These are phyloP conservation scores for Hyperopisus bebe DNA, from an alignment of 2,113 vertebrate genomes.

Conservation along the genomic window DNA sequence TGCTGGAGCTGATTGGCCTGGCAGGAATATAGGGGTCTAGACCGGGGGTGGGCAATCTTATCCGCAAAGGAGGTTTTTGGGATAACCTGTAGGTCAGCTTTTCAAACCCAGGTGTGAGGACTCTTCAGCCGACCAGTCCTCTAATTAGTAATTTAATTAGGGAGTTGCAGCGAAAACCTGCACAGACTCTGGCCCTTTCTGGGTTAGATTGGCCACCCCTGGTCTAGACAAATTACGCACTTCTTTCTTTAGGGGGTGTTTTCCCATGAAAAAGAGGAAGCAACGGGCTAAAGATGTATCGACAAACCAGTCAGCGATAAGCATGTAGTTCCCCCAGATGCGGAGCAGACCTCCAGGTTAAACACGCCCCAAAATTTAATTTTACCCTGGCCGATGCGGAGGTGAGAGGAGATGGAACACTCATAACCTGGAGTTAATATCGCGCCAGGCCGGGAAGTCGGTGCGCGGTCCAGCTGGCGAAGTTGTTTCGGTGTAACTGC, in stretches of 20 bases:
- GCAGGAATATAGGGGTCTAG: not conserved
- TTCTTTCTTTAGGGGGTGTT: not conserved
- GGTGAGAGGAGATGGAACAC: not conserved
- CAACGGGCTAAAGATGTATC: not conserved
- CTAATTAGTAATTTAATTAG: not conserved
- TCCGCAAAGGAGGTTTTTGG: not conserved
- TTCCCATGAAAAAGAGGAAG: not conserved
- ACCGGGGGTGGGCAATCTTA: not conserved
- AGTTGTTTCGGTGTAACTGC: no score
- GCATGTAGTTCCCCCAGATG: not conserved
- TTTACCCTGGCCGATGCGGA: not conserved
- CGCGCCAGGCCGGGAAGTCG: not conserved
- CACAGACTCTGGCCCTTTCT: not conserved
- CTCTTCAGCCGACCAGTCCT: not conserved
- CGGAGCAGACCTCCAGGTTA: not conserved
- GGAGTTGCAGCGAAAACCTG: not conserved
- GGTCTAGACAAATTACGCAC: not conserved
- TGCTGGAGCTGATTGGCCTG: not conserved
- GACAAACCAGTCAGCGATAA: not conserved
- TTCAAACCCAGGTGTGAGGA: not conserved
- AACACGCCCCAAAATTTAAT: slow-evolving; percentile 3
- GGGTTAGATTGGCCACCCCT: not conserved
- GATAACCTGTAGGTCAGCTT: not conserved
- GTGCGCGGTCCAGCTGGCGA: not conserved
- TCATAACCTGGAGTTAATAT: slow-evolving; percentile 6